phyloP scores from a whole-genome alignment of 2,888 invertebrate genomes.

The Drosophila longiperda region DNA sequence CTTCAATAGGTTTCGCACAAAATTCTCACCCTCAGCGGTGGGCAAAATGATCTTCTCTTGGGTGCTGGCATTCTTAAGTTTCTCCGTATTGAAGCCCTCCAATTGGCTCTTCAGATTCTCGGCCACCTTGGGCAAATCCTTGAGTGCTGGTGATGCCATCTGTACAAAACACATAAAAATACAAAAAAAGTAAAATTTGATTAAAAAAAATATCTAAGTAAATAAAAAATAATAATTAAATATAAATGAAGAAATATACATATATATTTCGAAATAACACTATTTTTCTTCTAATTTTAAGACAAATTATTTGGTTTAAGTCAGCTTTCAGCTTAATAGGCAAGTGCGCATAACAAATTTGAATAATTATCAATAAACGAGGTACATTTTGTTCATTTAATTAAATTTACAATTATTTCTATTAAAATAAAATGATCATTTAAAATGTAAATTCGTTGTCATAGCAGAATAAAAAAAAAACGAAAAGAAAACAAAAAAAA shows the following conservation, averaged over 20 bases:
- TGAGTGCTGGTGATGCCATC: conserved; percentile 89
- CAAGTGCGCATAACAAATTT: not conserved
- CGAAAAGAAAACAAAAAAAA: not conserved
- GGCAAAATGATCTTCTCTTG: conserved; percentile 97
- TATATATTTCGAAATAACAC: not conserved
- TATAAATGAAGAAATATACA: not conserved
- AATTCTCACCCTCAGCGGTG: conserved; percentile 93
- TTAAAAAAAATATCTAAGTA: not conserved
- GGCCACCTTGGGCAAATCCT: conserved; percentile 96
- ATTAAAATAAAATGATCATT: not conserved
- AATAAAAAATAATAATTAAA: not conserved
- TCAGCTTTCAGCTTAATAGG: not conserved
- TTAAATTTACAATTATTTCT: not conserved
- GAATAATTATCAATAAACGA: not conserved
- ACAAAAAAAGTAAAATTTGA: not conserved
- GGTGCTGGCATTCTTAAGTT: conserved; percentile 94
- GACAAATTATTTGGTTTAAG: not conserved
- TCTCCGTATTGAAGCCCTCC: conserved; percentile 94
- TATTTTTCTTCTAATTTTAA: not conserved
- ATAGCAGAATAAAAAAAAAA: conserved; percentile 5
- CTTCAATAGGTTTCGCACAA: not conserved
- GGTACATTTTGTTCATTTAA: not conserved
- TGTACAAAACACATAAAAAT: conserved; percentile 6
- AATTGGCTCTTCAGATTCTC: conserved; percentile 95
- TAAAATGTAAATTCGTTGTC: not conserved